Conservation (phyloP, 1,140 invertebrate genomes). For the Eurosta solidaginis region DNA sequence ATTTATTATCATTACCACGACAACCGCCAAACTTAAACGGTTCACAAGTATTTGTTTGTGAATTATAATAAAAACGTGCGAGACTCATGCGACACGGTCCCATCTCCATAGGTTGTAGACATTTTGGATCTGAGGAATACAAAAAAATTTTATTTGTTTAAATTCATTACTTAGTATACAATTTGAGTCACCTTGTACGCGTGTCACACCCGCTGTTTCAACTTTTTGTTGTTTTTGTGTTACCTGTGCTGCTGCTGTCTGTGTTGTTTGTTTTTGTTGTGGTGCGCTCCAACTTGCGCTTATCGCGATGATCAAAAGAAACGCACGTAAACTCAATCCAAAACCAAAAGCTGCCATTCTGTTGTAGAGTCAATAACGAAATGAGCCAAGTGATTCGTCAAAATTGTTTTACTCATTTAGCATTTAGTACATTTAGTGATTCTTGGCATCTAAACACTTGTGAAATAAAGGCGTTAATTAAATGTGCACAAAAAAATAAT, state of each 20-base stretch:
- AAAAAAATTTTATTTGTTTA: not conserved
- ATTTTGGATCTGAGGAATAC: slow-evolving; percentile 44
- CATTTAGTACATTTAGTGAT: not conserved
- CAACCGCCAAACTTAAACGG: slow-evolving; percentile 82
- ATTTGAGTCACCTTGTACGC: not conserved
- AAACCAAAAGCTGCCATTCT: not conserved
- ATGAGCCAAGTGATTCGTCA: not conserved
- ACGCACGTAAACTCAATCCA: not conserved
- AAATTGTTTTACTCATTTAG: not conserved
- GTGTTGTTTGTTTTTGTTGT: not conserved
- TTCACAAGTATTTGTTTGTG: slow-evolving; percentile 47
- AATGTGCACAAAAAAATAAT: not conserved
- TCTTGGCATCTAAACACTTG: not conserved
- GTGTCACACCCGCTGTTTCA: not conserved
- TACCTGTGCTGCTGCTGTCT: too few species aligned
- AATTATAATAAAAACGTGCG: slow-evolving; percentile 51
- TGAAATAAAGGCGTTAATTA: slow-evolving; percentile 7
- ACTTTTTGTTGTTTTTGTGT: not conserved
- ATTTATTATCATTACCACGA: slow-evolving; percentile 81
- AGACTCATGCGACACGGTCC: slow-evolving; percentile 56
- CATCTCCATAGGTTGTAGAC: slow-evolving; percentile 46
- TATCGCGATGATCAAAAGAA: not conserved
- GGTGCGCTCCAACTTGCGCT: not conserved
- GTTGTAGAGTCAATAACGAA: slow-evolving; percentile 4
- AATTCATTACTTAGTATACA: not conserved